These are phyloP conservation scores for Hartigia nigra DNA, from an alignment of 2,888 invertebrate species.

Conservation along the genomic window DNA sequence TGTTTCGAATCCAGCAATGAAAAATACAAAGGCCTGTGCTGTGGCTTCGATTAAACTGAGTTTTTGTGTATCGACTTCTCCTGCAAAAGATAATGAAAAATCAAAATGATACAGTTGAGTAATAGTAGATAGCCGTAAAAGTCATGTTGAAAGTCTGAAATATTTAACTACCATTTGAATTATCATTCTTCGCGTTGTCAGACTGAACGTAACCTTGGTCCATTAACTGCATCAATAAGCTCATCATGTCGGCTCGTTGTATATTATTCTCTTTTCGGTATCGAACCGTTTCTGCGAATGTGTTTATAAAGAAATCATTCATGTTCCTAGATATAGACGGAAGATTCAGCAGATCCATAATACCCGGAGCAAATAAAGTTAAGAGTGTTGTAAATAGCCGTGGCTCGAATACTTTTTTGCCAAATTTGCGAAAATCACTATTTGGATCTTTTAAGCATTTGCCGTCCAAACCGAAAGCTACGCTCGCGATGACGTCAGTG, in stretches of 20 bases:
- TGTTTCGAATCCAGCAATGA: slow-evolving; percentile 75
- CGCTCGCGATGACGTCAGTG: slow-evolving; percentile 64
- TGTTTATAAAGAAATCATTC: slow-evolving; percentile 29
- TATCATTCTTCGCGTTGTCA: slow-evolving; percentile 11
- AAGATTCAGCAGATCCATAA: slow-evolving; percentile 19
- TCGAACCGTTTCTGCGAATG: slow-evolving; percentile 28
- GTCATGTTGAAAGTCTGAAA: too few species aligned
- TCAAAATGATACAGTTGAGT: too few species aligned
- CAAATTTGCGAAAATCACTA: background rate
- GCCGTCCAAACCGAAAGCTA: slow-evolving; percentile 64
- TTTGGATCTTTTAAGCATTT: slow-evolving; percentile 57
- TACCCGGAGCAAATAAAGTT: slow-evolving; percentile 18
- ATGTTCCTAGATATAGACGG: too few species aligned
- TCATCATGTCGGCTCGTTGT: slow-evolving; percentile 38
- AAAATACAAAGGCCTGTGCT: slow-evolving; percentile 71
- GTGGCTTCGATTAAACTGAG: slow-evolving; percentile 66
- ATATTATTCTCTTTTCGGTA: slow-evolving; percentile 29
- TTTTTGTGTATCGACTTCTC: too few species aligned
- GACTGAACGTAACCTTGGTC: slow-evolving; percentile 19
- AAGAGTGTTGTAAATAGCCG: background rate
- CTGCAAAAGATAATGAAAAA: too few species aligned
- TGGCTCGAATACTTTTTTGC: slow-evolving; percentile 25
- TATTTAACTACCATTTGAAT: too few species aligned
- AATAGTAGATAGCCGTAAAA: too few species aligned
- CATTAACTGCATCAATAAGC: slow-evolving; percentile 36